These are phyloP conservation scores for Clavelina lepadiformis DNA, from an alignment of 23 tunicate species.

Conservation along the genomic window DNA sequence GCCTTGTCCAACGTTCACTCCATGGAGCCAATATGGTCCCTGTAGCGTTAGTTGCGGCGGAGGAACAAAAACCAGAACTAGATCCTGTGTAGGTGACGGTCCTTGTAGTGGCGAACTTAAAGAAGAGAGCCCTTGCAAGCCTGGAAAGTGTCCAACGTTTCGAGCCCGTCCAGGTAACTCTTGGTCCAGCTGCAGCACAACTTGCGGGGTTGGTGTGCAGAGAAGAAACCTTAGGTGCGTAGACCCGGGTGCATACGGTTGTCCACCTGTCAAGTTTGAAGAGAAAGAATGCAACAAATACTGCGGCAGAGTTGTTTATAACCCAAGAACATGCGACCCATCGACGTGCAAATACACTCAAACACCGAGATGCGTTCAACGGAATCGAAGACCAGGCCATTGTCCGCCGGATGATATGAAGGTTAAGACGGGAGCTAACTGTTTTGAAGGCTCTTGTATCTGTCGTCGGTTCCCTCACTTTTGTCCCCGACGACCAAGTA, in stretches of 20 bases:
- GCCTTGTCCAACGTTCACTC: too few relatives aligned
- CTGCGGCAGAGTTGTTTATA: background rate
- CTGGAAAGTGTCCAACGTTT: conserved; percentile 1
- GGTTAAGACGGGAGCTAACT: background rate
- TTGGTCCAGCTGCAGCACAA: conserved; percentile 8
- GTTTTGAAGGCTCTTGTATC: background rate
- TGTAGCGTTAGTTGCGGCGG: too few relatives aligned
- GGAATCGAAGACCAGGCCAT: background rate
- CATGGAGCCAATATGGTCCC: too few relatives aligned
- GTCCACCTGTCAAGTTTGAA: background rate
- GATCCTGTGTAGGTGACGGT: too few relatives aligned
- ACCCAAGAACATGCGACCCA: background rate
- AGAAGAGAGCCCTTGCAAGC: conserved; percentile 7
- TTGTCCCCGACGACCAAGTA: too few relatives aligned
- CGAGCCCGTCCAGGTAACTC: background rate
- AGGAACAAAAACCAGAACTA: too few relatives aligned
- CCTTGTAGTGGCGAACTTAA: background rate
- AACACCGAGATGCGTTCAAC: background rate
- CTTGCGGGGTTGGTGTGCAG: conserved; percentile 11
- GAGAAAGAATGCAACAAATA: background rate
- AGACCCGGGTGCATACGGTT: background rate
- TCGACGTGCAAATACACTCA: background rate
- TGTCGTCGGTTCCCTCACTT: too few relatives aligned
- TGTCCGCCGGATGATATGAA: background rate
- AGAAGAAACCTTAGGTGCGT: background rate